Evolutionary conservation across 2,888 invertebrate species (phyloP).

Genomic region (Drosophila neonasuta): DNA sequence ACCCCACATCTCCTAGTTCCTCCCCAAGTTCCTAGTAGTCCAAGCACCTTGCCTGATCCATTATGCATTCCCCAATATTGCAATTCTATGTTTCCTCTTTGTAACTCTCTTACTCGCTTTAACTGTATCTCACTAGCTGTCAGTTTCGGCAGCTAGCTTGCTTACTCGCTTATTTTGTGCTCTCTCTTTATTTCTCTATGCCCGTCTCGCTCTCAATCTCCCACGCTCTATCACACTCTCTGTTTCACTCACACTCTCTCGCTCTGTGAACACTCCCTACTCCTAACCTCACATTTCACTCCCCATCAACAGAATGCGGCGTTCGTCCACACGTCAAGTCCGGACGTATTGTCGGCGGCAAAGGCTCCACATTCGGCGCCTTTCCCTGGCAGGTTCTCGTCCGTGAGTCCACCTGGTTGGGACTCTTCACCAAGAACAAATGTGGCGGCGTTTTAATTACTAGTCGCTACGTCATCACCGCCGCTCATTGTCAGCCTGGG

Average conservation of each 20-base stretch:
- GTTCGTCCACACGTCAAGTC: constrained; percentile 90
- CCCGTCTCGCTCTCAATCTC: not conserved
- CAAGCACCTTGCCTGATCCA: constrained; percentile 12
- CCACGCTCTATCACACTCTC: constrained; percentile 1
- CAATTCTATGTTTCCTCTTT: constrained; percentile 26
- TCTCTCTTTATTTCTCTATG: not conserved
- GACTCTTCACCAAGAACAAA: constrained; percentile 96
- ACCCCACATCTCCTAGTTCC: constrained; percentile 21
- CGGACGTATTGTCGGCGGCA: constrained; percentile 94
- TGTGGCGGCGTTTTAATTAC: constrained; percentile 97
- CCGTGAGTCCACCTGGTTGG: constrained; percentile 95
- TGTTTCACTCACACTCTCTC: constrained; percentile 37
- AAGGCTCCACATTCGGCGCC: constrained; percentile 91
- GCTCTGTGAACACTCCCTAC: constrained; percentile 80
- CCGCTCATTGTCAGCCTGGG: constrained; percentile 98
- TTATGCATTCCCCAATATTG: constrained; percentile 28
- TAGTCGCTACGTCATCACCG: constrained; percentile 92
- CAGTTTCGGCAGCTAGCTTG: constrained; percentile 27
- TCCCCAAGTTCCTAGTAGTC: constrained; percentile 12
- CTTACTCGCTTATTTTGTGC: constrained; percentile 29
- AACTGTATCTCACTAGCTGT: constrained; percentile 41
- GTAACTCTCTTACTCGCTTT: constrained; percentile 3
- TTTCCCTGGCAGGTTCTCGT: constrained; percentile 97
- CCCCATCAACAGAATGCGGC: constrained; percentile 89
- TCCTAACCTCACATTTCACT: constrained; percentile 82